phyloP scores from a whole-genome alignment of 2,113 vertebrate species.

The Nematolebias whitei region DNA sequence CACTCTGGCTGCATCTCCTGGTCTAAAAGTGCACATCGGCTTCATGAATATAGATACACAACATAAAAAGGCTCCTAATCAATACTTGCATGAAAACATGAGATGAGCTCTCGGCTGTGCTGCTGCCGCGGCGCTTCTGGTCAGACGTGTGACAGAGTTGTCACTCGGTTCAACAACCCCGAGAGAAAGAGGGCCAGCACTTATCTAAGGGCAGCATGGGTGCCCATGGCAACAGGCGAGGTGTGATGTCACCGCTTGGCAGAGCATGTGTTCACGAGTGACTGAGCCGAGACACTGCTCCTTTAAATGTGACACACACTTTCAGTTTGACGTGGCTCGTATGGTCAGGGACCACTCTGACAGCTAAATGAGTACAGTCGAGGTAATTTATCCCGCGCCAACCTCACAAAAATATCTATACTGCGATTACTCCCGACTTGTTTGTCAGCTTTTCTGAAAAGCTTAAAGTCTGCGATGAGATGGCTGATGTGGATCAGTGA shows the following conservation, averaged over 20 bases:
- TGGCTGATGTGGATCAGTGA: slow-evolving; percentile 64
- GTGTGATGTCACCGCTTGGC: slow-evolving; percentile 70
- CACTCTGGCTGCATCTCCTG: slow-evolving; percentile 27
- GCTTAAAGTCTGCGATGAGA: slow-evolving; percentile 48
- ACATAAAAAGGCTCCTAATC: slow-evolving; percentile 47
- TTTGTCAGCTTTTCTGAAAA: slow-evolving; percentile 48
- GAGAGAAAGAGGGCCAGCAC: slow-evolving; percentile 56
- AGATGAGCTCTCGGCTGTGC: slow-evolving; percentile 13
- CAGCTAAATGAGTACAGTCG: slow-evolving; percentile 47
- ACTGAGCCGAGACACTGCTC: slow-evolving; percentile 51
- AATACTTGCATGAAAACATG: slow-evolving; percentile 45
- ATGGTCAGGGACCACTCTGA: slow-evolving; percentile 23
- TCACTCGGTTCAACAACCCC: slow-evolving; percentile 57
- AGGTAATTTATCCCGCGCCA: slow-evolving; percentile 24
- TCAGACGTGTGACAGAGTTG: slow-evolving; percentile 65
- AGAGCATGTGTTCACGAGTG: slow-evolving; percentile 69
- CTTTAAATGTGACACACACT: slow-evolving; percentile 56
- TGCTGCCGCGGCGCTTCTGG: slow-evolving; percentile 22
- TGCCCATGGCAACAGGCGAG: slow-evolving; percentile 71
- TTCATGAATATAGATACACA: slow-evolving; percentile 59
- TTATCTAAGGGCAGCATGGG: slow-evolving; percentile 69
- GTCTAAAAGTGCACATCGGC: slow-evolving; percentile 16
- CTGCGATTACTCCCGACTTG: slow-evolving; percentile 41
- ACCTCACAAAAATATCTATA: slow-evolving; percentile 8
- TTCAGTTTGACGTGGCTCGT: slow-evolving; percentile 38